Base-by-base conservation (phyloP, 2,888 invertebrate genomes). In the Nephrotoma appendiculata region DNA sequence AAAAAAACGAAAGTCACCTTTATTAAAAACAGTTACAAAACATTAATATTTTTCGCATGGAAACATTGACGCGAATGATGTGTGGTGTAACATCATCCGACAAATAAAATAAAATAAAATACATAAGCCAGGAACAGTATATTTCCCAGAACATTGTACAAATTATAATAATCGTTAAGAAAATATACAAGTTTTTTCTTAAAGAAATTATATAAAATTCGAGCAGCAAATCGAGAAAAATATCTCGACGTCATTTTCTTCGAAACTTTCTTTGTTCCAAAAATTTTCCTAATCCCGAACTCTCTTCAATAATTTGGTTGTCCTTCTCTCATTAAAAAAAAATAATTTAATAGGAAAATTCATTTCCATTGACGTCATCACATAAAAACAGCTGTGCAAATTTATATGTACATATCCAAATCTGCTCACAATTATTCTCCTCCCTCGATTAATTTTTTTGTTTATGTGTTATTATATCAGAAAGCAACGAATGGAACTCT, bases 321-420 rank as follows among this genome's bases (percentile, higher is more conserved):
- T 52, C 15, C 6, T 15, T 71, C 7, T 71, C 71, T 52, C 15
- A 7, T 15, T 31, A 4, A 48, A 48, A n/a, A 48, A 48, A 48
- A 48, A n/a, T 41, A 71, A 84, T 84, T 43, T 41, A 9, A 9
- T 15, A 15, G 31, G 31, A 42, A 84, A 84, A 84, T 42, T 84
- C 6, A 84, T 84, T 84, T 84, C n/a, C 84, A 85, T 85, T 85
- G 85, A 85, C 85, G 85, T 85, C 85, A 85, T 45, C 19, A 19
- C 19, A 85, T 19, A 44, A 44, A 85, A 85, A 45, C 85, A 85
- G 85, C 85, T 85, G 85, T 44, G 85, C 44, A 45, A 85, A 45
- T 42, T 42, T 84, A 84, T 52, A 52, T 15, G 6, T 52, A 52
- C 15, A 52, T 15, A 52, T 6, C 15, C 7, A 52, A 71, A 31